phyloP scores from a whole-genome alignment of 1,140 invertebrate species.

The Maniola jurtina region DNA sequence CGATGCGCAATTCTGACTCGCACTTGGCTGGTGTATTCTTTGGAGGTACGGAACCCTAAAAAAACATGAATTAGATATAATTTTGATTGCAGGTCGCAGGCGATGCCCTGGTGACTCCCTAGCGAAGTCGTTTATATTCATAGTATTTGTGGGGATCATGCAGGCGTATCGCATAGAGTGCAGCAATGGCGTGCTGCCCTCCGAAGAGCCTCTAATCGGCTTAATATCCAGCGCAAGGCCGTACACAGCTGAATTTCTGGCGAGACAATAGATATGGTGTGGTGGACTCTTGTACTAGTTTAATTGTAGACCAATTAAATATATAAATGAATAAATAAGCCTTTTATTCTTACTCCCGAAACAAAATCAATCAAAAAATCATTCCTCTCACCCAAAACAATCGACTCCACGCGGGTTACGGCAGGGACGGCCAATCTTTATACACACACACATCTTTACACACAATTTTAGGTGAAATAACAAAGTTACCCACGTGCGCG shows the following conservation, averaged over 20 bases:
- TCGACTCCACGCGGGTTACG: too few species aligned
- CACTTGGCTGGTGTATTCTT: too few species aligned
- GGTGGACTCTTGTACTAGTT: not conserved
- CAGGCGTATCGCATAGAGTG: slow-evolving; percentile 78
- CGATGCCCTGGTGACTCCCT: slow-evolving; percentile 88
- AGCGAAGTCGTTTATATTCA: slow-evolving; percentile 85
- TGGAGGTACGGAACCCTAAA: too few species aligned
- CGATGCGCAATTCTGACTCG: too few species aligned
- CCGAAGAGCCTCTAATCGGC: slow-evolving; percentile 53
- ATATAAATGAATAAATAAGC: not conserved
- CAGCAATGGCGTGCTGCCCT: slow-evolving; percentile 55
- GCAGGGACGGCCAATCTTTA: too few species aligned
- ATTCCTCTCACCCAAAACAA: too few species aligned
- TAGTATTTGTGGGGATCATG: slow-evolving; percentile 85
- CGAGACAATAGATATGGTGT: slow-evolving; percentile 13
- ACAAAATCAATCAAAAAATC: too few species aligned
- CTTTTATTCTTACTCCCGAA: too few species aligned
- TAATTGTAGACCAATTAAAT: not conserved
- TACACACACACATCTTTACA: too few species aligned
- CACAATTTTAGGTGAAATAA: too few species aligned
- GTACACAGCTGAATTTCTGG: slow-evolving; percentile 52
- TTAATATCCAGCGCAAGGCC: slow-evolving; percentile 56
- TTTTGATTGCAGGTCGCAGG: slow-evolving; percentile 81
- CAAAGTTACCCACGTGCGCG: too few species aligned
- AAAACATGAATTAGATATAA: not conserved